Conservation (phyloP, 1,140 invertebrate species). For the Penaeus chinensis region DNA sequence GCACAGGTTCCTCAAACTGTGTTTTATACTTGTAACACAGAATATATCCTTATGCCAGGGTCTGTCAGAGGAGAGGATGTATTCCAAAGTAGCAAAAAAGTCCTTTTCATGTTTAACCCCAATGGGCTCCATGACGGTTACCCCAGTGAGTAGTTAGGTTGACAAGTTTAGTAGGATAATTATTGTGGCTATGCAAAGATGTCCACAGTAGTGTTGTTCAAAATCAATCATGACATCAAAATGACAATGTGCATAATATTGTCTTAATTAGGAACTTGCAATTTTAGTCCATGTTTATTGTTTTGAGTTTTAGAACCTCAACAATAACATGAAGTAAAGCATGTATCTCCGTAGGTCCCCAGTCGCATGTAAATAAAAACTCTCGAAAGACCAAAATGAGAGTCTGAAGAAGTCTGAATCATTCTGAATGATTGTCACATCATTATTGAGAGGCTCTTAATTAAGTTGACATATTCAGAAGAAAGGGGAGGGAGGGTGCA, state of each 20-base stretch:
- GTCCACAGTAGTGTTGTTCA: conserved; percentile 56
- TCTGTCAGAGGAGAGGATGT: conserved; percentile 33
- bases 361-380: conserved; percentile 54
- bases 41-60: conserved; percentile 34
- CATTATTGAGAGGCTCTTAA: conserved; percentile 28
- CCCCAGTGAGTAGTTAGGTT: conserved; percentile 53
- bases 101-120: conserved; percentile 52
- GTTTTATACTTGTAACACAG: conserved; percentile 29
- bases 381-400: conserved; percentile 53
- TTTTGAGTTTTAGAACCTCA: conserved; percentile 47
- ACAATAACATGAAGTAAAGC: conserved; percentile 52
- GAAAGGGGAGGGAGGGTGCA: neutral
- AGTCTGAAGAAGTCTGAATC: conserved; percentile 32
- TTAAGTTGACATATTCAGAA: conserved; percentile 19
- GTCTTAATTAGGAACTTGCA: conserved; percentile 58
- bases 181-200: conserved; percentile 59
- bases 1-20: conserved; percentile 28
- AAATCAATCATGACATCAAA: conserved; percentile 61
- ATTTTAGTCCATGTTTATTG: conserved; percentile 56
- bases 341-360: conserved; percentile 58
- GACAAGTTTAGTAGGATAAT: conserved; percentile 51
- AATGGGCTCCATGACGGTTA: conserved; percentile 35
- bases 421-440: conserved; percentile 41
- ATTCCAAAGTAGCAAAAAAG: conserved; percentile 48
- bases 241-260: conserved; percentile 61